Evolutionary conservation across 2,113 vertebrate species (phyloP), one percentile per base, ranked within the genome.

Genomic region (Regulus satrapa): DNA sequence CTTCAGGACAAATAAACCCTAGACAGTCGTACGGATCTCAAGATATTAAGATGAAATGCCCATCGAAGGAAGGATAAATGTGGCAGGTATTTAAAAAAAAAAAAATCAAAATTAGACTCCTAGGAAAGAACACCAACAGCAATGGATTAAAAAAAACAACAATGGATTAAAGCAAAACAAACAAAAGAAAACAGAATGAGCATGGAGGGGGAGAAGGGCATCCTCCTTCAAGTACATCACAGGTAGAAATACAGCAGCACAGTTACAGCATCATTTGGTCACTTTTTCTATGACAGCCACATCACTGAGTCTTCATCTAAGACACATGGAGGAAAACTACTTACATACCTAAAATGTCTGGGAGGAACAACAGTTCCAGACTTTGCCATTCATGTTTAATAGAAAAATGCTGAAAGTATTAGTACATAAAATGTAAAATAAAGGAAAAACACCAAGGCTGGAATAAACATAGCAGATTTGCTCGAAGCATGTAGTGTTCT

Each of bases 171-270:
- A 88, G 86, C 84, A 77, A 67, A 67, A 73, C 40, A 10, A 10
- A 67, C 40, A 40, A 64, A 54, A 32, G 8, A 43, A 83, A 83
- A 18, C 55, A 52, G 14, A 90, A 79, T 29, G 68, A 84, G 81
- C 36, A 46, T 15, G 72, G 85, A 94, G 90, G 61, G 55, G 64
- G 86, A 86, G 63, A 86, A 62, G 81, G 55, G 80, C 85, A 82
- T 78, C 80, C 78, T 97, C 80, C 94, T 96, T 98, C 96, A 97
- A 97, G 96, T 96, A 97, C 88, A 73, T 89, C 85, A 92, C 88
- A 83, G 73, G 93, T 13, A 94, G 92, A 92, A 95, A 93, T 86
- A 96, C 89, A 95, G 96, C 88, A 95, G 95, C 93, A 97, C 87
- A 36, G 49, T 77, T 67, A 95, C 71, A 95, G 87, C 93, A 85